Conservation (phyloP, 1,140 invertebrate species). For the Bemisia tabaci region DNA sequence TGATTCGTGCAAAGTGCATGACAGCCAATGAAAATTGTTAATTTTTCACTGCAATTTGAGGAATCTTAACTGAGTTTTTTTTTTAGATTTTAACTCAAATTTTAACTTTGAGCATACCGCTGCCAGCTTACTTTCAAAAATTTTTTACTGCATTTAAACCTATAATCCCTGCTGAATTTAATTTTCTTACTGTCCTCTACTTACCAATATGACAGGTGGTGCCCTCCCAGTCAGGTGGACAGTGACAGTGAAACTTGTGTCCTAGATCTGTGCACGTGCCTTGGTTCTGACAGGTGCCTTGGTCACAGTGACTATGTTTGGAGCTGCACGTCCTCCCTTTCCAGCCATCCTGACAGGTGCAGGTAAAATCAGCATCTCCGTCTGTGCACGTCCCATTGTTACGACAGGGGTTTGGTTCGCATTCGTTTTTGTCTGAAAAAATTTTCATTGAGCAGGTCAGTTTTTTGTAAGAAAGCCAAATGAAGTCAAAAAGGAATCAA, state of each 20-base stretch:
- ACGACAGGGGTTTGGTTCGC: slow-evolving; percentile 52
- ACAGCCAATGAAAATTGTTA: too few relatives aligned
- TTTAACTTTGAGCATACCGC: too few relatives aligned
- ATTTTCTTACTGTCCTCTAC: too few relatives aligned
- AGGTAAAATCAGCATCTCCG: slow-evolving; percentile 54
- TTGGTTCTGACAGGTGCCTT: slow-evolving; percentile 44
- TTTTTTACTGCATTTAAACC: too few relatives aligned
- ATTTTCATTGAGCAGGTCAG: slow-evolving; percentile 34
- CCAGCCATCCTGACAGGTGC: slow-evolving; percentile 60
- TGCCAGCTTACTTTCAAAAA: too few relatives aligned
- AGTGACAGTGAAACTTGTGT: slow-evolving; percentile 45
- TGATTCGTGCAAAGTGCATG: too few relatives aligned
- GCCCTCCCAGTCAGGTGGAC: slow-evolving; percentile 49
- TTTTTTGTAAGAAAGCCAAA: background rate
- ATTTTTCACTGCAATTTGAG: too few relatives aligned
- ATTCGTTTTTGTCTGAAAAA: slow-evolving; percentile 63
- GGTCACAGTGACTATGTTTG: slow-evolving; percentile 47
- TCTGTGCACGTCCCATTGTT: slow-evolving; percentile 66
- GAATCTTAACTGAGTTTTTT: too few relatives aligned
- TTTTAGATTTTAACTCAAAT: too few relatives aligned
- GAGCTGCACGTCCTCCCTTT: slow-evolving; percentile 60
- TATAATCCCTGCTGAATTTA: too few relatives aligned
- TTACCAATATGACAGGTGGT: slow-evolving; percentile 48
- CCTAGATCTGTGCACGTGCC: slow-evolving; percentile 51
- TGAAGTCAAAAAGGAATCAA: too few relatives aligned